A percentile compares a stretch with the other conserved stretches of the same genome.
Evolutionary conservation across 2,888 invertebrate species (phyloP).

Genomic region (Dolichopus griseipennis): DNA sequence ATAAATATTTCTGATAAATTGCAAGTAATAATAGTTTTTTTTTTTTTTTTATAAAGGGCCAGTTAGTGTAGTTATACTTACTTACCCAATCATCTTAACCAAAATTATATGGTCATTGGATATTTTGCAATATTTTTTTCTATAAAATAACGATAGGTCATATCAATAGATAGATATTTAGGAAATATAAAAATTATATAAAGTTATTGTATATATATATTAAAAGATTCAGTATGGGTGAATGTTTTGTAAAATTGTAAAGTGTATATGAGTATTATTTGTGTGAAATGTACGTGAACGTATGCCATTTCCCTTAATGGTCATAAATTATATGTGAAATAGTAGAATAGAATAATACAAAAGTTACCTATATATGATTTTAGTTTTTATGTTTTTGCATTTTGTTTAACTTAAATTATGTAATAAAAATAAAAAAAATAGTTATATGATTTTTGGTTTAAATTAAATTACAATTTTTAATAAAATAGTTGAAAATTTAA

Average conservation of each 20-base stretch:
- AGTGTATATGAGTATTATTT: too few species aligned
- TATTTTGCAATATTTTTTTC: neutral
- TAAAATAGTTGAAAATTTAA: too few species aligned
- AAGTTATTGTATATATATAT: neutral
- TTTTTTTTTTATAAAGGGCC: neutral
- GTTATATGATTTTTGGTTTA: too few species aligned
- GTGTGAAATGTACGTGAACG: neutral
- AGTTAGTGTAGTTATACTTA: too few species aligned
- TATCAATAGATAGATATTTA: too few species aligned
- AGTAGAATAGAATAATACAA: too few species aligned
- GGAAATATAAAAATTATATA: too few species aligned
- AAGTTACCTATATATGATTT: too few species aligned
- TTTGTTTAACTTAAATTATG: neutral
- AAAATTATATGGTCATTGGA: neutral
- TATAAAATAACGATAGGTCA: too few species aligned
- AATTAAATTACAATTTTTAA: too few species aligned
- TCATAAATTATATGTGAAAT: neutral
- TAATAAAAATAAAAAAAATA: neutral
- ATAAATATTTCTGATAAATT: neutral
- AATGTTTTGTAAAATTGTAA: neutral
- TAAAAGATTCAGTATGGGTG: neutral
- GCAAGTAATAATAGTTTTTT: neutral
- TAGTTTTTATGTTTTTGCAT: neutral
- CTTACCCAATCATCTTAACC: too few species aligned
- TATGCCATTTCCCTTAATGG: constrained; percentile 3